A percentile compares a stretch with the other conserved stretches of the same genome.
These are phyloP conservation scores for Melinaea marsaeus DNA, from an alignment of 2,888 invertebrate species.

Conservation along the genomic window DNA sequence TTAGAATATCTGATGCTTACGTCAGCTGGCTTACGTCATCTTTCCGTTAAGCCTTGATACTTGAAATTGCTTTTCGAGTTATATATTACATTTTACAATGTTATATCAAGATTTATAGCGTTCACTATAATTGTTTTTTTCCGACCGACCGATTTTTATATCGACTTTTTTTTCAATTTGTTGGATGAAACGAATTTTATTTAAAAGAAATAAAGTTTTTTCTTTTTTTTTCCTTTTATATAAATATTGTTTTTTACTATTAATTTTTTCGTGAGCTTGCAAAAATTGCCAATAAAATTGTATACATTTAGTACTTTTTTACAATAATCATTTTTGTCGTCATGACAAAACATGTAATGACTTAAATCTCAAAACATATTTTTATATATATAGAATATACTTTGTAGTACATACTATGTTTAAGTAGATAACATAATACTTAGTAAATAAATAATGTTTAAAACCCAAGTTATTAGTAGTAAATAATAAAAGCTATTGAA, in stretches of 20 bases:
- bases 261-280: too few species aligned
- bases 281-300: too few species aligned
- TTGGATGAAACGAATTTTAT: background rate
- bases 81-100: background rate
- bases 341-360: too few species aligned
- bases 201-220: too few species aligned
- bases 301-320: too few species aligned
- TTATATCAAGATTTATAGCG: slow-evolving; percentile 1
- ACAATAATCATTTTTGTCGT: too few species aligned
- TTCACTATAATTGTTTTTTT: background rate
- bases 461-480: background rate
- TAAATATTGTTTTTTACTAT: too few species aligned
- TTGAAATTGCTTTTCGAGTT: slow-evolving; percentile 1
- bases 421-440: background rate
- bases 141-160: background rate
- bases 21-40: slow-evolving; percentile 5
- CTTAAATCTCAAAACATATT: too few species aligned
- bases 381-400: too few species aligned
- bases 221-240: too few species aligned
- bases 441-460: background rate
- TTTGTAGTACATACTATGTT: too few species aligned
- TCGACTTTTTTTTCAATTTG: too few species aligned
- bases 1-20: slow-evolving; percentile 5
- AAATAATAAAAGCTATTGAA: slow-evolving; percentile 20
- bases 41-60: background rate